phyloP scores from a whole-genome alignment of 2,888 invertebrate species.

The Acanthosoma haemorrhoidale region DNA sequence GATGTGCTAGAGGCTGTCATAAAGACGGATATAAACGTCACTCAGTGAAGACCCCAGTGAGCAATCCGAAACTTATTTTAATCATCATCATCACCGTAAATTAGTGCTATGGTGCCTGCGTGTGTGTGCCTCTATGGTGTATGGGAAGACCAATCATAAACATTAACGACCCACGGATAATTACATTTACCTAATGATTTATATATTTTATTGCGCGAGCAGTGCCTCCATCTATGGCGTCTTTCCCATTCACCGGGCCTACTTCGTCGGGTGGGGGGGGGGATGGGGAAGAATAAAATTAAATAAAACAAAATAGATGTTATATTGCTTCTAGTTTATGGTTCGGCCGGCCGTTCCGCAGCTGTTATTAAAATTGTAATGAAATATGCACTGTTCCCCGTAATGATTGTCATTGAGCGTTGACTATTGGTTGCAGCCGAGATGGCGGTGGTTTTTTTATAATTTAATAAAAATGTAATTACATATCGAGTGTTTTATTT shows the following conservation, averaged over 20 bases:
- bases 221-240: not conserved
- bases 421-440: too few relatives aligned
- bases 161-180: not conserved
- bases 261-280: not conserved
- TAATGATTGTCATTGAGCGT: not conserved
- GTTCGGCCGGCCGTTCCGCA: not conserved
- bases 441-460: too few relatives aligned
- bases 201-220: slow-evolving; percentile 7
- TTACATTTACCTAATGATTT: slow-evolving; percentile 23
- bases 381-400: not conserved
- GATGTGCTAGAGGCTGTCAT: too few relatives aligned
- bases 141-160: slow-evolving; percentile 6
- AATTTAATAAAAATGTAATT: too few relatives aligned
- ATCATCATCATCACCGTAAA: slow-evolving; percentile 7
- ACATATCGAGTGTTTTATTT: too few relatives aligned
- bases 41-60: slow-evolving; percentile 1
- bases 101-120: not conserved
- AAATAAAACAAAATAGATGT: not conserved
- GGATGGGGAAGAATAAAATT: not conserved
- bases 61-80: slow-evolving; percentile 5
- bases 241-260: not conserved
- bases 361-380: slow-evolving; percentile 6
- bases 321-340: slow-evolving; percentile 8
- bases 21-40: slow-evolving; percentile 11
- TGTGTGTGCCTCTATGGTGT: too few relatives aligned